Percentiles rank a stretch among this genome's conserved stretches.
Evolutionary conservation across 2,113 vertebrate genomes (phyloP).

Genomic region (Centropus bengalensis): DNA sequence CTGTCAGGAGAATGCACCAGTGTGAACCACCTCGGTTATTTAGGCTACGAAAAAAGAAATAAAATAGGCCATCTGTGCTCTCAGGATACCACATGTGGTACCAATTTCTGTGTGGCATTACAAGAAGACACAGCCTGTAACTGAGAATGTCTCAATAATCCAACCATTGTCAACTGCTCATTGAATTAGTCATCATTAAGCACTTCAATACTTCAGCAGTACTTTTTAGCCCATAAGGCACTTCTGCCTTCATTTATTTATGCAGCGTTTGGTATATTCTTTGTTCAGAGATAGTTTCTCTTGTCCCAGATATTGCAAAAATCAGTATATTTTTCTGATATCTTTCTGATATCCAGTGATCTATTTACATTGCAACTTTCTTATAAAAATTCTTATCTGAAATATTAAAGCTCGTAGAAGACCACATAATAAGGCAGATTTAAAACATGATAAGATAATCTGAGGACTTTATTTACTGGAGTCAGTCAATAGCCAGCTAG

Average conservation of each 20-base stretch:
- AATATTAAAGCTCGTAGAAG: not conserved
- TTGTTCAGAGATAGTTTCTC: not conserved
- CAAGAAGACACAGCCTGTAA: not conserved
- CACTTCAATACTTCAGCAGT: not conserved
- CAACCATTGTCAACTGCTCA: not conserved
- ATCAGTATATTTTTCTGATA: not conserved
- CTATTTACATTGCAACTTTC: not conserved
- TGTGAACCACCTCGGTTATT: not conserved
- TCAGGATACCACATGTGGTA: not conserved
- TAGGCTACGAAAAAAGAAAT: not conserved
- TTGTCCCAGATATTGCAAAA: not conserved
- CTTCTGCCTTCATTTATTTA: not conserved
- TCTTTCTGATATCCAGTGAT: not conserved
- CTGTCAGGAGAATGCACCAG: not conserved
- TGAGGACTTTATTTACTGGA: not conserved
- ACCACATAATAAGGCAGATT: not conserved
- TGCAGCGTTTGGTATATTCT: not conserved
- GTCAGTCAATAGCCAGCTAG: not conserved
- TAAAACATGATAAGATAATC: not conserved
- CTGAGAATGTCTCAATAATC: not conserved
- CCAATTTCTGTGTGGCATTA: not conserved
- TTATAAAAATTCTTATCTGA: not conserved
- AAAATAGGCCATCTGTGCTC: not conserved
- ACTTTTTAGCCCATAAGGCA: conserved; percentile 4
- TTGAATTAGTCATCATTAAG: not conserved